These are phyloP conservation scores for Calameuta idolon DNA, from an alignment of 2,888 invertebrate genomes.

Conservation along the genomic window DNA sequence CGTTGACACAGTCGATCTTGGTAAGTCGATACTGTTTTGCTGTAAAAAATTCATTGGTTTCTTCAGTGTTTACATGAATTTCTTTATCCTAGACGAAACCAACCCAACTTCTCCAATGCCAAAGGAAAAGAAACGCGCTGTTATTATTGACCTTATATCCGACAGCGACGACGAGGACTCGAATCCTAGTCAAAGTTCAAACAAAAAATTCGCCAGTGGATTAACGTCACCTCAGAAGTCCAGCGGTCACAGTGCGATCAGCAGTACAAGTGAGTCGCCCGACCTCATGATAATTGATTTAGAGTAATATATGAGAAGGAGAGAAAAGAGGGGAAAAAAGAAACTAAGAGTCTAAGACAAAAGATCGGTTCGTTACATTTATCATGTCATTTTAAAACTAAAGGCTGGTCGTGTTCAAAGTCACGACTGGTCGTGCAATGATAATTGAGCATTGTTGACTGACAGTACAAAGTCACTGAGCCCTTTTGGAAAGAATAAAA, in stretches of 20 bases:
- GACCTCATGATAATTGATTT: conserved; percentile 65
- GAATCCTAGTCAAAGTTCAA: conserved; percentile 48
- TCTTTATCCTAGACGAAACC: conserved; percentile 52
- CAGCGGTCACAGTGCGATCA: conserved; percentile 54
- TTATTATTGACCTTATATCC: conserved; percentile 63
- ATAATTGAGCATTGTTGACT: not conserved
- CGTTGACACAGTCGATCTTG: conserved; percentile 82
- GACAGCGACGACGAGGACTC: conserved; percentile 59
- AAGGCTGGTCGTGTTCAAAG: not conserved
- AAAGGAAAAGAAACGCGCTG: conserved; percentile 61
- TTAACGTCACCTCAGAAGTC: conserved; percentile 52
- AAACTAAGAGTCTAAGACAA: not conserved
- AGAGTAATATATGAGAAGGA: conserved; percentile 42
- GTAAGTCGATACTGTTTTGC: conserved; percentile 64
- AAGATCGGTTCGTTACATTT: not conserved
- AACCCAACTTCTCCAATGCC: conserved; percentile 48
- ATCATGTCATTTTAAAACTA: not conserved
- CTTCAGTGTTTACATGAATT: not conserved
- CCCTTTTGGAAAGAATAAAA: not conserved
- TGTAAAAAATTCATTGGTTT: not conserved
- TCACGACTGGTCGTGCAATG: not conserved
- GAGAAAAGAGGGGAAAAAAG: not conserved
- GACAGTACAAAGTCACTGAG: conserved; percentile 5
- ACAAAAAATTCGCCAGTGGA: conserved; percentile 46
- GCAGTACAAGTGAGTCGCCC: conserved; percentile 64